Conservation (phyloP, 1,140 invertebrate species). For the Atta colombica region DNA sequence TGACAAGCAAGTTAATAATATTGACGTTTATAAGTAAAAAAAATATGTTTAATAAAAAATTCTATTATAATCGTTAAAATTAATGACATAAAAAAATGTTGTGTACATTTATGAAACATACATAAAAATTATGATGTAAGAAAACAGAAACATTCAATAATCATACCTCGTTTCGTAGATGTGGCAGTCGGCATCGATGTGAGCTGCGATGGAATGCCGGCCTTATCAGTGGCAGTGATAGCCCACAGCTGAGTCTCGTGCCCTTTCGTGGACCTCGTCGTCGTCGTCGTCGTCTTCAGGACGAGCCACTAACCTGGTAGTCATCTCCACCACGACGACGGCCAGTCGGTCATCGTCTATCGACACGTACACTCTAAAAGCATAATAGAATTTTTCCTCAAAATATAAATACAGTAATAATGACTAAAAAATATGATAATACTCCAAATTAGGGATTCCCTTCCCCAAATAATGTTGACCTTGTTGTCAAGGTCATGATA, state of each 20-base stretch:
- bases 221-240: slow-evolving; percentile 74
- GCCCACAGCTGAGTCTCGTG: slow-evolving; percentile 66
- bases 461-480: no score
- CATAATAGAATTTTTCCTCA: background rate
- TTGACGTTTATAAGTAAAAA: background rate
- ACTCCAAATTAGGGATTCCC: no score
- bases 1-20: background rate
- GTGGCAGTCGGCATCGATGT: slow-evolving; percentile 72
- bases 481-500: no score
- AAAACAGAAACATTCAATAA: background rate
- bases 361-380: background rate
- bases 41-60: background rate
- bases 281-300: slow-evolving; percentile 74
- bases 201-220: slow-evolving; percentile 66
- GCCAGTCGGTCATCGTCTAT: slow-evolving; percentile 67
- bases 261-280: slow-evolving; percentile 70
- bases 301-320: slow-evolving; percentile 73
- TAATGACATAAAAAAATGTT: background rate
- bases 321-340: slow-evolving; percentile 73
- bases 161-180: slow-evolving; percentile 70
- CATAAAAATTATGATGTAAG: background rate
- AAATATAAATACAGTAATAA: background rate
- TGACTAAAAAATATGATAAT: background rate
- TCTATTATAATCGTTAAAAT: background rate
- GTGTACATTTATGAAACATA: background rate